A percentile compares a stretch with the other conserved stretches of the same genome.
These are phyloP conservation scores for Papilio aristodemus DNA, from an alignment of 1,140 invertebrate genomes.

Conservation along the genomic window DNA sequence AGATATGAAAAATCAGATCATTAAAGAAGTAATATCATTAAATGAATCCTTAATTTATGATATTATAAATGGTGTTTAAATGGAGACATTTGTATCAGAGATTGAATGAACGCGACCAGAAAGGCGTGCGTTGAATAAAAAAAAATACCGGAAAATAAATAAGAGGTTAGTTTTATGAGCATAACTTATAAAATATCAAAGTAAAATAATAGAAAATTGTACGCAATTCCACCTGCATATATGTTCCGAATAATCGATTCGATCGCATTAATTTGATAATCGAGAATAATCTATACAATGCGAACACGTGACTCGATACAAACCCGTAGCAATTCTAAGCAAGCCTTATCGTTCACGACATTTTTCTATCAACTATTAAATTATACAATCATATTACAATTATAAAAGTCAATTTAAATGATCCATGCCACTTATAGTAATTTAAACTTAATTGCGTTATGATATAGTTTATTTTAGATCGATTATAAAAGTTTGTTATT, in stretches of 20 bases:
- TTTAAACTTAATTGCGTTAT: background rate
- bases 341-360: conserved; percentile 47
- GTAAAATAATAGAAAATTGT: conserved; percentile 5
- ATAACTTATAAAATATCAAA: background rate
- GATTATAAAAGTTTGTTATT: conserved; percentile 1
- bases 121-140: too few species aligned
- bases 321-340: conserved; percentile 43
- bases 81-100: too few species aligned
- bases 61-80: too few species aligned
- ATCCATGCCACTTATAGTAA: background rate
- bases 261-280: conserved; percentile 22
- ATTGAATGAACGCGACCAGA: too few species aligned
- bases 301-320: conserved; percentile 27
- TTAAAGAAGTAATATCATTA: background rate
- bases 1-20: background rate
- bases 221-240: conserved; percentile 6
- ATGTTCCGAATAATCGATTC: conserved; percentile 26
- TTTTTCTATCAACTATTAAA: conserved; percentile 49
- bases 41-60: too few species aligned
- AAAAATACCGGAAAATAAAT: background rate
- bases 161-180: background rate
- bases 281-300: conserved; percentile 5
- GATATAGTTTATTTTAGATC: conserved; percentile 35
- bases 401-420: conserved; percentile 17
- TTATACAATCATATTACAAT: conserved; percentile 37